Conservation (phyloP, 2,797 vertebrate genomes). For the Kryptopterus vitreolus region DNA sequence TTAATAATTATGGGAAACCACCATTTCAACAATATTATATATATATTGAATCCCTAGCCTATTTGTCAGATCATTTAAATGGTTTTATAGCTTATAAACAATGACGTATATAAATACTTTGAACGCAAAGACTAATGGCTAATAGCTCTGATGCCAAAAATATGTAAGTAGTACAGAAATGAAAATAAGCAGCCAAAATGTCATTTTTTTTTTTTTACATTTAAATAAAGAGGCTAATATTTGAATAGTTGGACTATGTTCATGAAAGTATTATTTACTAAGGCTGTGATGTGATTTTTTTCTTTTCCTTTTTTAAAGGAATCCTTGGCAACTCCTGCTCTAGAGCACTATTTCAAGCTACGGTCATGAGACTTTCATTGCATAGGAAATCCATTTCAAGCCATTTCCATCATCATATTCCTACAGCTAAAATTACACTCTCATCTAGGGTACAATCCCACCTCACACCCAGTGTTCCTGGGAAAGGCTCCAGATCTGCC, state of each 20-base stretch:
- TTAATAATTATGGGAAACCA: not conserved
- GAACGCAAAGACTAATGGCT: not conserved
- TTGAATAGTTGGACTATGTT: not conserved
- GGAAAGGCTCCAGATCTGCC: not conserved
- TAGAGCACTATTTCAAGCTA: not conserved
- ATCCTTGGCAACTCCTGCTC: not conserved
- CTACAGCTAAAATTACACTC: not conserved
- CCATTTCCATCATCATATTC: not conserved
- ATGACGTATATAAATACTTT: not conserved
- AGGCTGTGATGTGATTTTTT: not conserved
- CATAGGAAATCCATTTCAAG: not conserved
- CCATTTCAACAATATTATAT: not conserved
- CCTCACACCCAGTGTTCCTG: not conserved
- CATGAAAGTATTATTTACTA: not conserved
- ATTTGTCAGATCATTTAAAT: not conserved
- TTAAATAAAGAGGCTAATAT: not conserved
- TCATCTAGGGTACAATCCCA: not conserved
- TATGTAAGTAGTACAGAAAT: conserved; percentile 8
- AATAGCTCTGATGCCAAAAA: not conserved
- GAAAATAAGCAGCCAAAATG: not conserved
- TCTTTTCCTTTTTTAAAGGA: not conserved
- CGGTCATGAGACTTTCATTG: not conserved
- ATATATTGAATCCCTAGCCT: not conserved
- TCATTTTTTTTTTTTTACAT: not conserved
- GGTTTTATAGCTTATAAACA: not conserved